Base-by-base conservation (phyloP, 2,797 vertebrate genomes). In the Poeciliopsis paucimaculata region DNA sequence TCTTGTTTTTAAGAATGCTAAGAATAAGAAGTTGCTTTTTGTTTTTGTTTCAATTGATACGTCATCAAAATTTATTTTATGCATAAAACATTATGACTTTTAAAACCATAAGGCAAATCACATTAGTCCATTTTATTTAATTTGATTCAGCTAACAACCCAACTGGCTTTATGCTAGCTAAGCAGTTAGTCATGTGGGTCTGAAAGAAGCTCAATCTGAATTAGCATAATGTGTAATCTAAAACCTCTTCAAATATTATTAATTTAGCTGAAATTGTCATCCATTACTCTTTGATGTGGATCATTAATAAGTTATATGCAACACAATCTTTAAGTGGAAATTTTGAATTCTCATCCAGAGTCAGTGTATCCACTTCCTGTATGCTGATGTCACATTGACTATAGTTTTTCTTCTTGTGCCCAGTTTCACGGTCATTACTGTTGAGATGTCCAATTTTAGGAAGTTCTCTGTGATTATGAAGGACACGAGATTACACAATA, bases 371-470 rank as follows among this genome's bases (percentile, higher is more conserved):
- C 15, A 77, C 1, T 82, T 86, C 70, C 79, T 81, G 75, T 81
- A 11, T 77, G 28, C 39, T 77, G 72, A 77, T 64, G 73, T 91
- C 86, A 91, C 78, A 77, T 51, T 87, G 85, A 82, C 80, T 72
- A 36, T 23, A 16, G 6, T 4, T 6, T 39, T 16, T 62, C 45
- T 20, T 4, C 43, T 82, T 71, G 75, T 80, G 66, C 43, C 77
- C 72, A 73, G 73, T 81, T 82, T 82, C 49, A 78, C 34, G 77
- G 49, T 82, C 72, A 26, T 46, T 28, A 47, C 70, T 1, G 15
- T 11, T n/a, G 15, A 41, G 41, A 31, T 28, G 43, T 15, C 46
- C 41, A 39, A 53, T 20, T 76, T 76, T 13, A 72, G 60, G 15
- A 72, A 73, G 39, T 45, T n/a, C 23, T 43, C 39, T 70, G 23